Base-by-base conservation (phyloP, 2,113 vertebrate species). In the Pristiophorus japonicus region DNA sequence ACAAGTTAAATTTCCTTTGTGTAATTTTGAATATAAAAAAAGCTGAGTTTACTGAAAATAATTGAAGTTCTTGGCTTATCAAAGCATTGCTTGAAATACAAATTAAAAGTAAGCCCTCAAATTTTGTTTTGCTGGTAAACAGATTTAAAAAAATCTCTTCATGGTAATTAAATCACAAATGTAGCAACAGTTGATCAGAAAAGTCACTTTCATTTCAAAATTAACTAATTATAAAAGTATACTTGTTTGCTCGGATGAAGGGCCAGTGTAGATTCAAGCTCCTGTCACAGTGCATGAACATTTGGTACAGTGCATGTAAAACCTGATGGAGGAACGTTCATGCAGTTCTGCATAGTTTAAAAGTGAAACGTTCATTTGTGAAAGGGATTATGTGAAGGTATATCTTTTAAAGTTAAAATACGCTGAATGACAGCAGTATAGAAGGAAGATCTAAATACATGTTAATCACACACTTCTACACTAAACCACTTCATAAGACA, bases 271-370 rank as follows among this genome's bases (percentile, higher is more conserved):
- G 34, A 38, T 62, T 62, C 38, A 27, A 67, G 62, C 66, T 90
- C 14, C 45, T 66, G 63, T 70, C 34, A 47, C 38, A 67, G 45
- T 51, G n/a, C 38, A 94, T 42, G 38, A 94, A 94, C 24, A 30
- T 65, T 94, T 70, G 93, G 38, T 45, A n/a, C 30, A 47, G 42
- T 47, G 42, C 93, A 94, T 66, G 91, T 22, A 94, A 94, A 90
- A 65, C 51, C 51, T 38, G 42, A 45, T 22, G 30, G 45, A 62
- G 87, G 87, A 59, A 90, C 10, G 11, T 59, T 59, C 20, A 90
- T 51, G 87, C 51, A 90, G 87, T 81, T 81, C n/a, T 81, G 78
- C 78, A 81, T 81, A 81, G 47, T 87, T 87, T 87, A 87, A n/a
- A 59, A 90, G 51, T 90, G 30, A 34, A 90, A 45, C 38, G 91